phyloP scores from a whole-genome alignment of 2,888 invertebrate genomes.

The Zeuzera pyrina region DNA sequence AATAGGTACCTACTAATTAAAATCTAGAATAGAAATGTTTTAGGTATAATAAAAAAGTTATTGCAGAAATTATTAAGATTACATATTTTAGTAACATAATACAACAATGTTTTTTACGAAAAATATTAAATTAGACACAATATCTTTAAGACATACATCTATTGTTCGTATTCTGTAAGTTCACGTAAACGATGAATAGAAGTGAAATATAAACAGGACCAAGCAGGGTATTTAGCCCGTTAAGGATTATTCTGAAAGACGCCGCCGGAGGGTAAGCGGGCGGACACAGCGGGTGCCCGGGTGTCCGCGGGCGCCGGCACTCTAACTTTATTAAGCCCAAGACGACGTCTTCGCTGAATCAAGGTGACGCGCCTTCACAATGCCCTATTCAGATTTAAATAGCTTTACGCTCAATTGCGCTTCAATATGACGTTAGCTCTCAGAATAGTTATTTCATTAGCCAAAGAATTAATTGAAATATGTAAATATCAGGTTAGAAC shows the following conservation, averaged over 20 bases:
- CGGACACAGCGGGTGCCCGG: constrained; percentile 34
- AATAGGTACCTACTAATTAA: too few relatives aligned
- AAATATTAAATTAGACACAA: too few relatives aligned
- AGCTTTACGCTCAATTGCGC: constrained; percentile 71
- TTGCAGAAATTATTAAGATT: too few relatives aligned
- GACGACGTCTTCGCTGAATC: constrained; percentile 49
- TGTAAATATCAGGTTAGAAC: too few relatives aligned
- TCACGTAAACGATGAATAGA: too few relatives aligned
- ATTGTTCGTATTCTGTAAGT: too few relatives aligned
- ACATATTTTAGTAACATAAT: too few relatives aligned
- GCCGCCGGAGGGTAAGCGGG: constrained; percentile 18
- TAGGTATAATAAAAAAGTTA: too few relatives aligned
- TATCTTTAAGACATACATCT: too few relatives aligned
- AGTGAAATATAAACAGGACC: constrained; percentile 11
- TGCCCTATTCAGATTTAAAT: constrained; percentile 71
- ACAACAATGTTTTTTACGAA: too few relatives aligned
- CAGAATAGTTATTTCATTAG: constrained; percentile 66
- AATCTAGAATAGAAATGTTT: too few relatives aligned
- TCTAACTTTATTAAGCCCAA: constrained; percentile 66
- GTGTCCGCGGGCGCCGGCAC: constrained; percentile 44
- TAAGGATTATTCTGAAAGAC: constrained; percentile 38
- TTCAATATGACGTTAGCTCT: constrained; percentile 60
- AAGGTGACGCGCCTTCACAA: constrained; percentile 69
- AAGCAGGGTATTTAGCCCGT: constrained; percentile 40
- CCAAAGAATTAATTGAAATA: constrained; percentile 54